These are phyloP conservation scores for Pogonocherus hispidulus DNA, from an alignment of 2,888 invertebrate species.

Conservation along the genomic window DNA sequence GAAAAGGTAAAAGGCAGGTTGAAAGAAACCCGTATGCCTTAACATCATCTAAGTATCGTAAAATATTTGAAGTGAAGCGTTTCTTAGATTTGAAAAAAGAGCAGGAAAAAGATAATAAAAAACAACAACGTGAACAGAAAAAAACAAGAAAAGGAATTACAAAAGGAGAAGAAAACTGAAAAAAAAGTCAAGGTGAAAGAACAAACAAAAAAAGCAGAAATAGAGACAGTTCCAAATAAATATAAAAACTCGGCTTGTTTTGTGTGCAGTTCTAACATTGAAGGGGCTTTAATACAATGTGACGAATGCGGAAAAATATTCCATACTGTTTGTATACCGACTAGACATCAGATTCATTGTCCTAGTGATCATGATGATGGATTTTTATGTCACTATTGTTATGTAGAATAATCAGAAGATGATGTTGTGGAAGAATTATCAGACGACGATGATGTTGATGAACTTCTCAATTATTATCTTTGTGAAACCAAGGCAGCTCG, in stretches of 20 bases:
- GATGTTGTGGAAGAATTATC: background rate
- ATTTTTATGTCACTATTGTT: constrained; percentile 5
- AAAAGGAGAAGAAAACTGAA: background rate
- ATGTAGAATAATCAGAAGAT: background rate
- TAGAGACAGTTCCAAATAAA: background rate
- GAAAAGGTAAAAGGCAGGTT: constrained; percentile 1
- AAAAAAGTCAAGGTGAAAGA: constrained; percentile 4
- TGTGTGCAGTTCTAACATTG: constrained; percentile 1
- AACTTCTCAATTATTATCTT: constrained; percentile 6
- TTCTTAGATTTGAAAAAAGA: background rate
- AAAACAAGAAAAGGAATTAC: constrained; percentile 10
- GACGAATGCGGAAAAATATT: background rate
- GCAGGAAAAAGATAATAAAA: background rate
- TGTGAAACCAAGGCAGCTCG: background rate
- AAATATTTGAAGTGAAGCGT: background rate
- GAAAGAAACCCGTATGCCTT: background rate
- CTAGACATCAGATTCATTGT: constrained; percentile 9
- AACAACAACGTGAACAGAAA: constrained; percentile 3
- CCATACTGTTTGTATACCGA: constrained; percentile 3
- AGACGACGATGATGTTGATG: background rate
- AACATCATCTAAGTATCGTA: constrained; percentile 7
- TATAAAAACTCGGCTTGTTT: constrained; percentile 3
- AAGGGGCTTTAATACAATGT: constrained; percentile 7
- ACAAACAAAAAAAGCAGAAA: background rate
- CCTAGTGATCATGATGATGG: constrained; percentile 5